Base-by-base conservation (phyloP, 2,113 vertebrate genomes). In the Etia nguti region DNA sequence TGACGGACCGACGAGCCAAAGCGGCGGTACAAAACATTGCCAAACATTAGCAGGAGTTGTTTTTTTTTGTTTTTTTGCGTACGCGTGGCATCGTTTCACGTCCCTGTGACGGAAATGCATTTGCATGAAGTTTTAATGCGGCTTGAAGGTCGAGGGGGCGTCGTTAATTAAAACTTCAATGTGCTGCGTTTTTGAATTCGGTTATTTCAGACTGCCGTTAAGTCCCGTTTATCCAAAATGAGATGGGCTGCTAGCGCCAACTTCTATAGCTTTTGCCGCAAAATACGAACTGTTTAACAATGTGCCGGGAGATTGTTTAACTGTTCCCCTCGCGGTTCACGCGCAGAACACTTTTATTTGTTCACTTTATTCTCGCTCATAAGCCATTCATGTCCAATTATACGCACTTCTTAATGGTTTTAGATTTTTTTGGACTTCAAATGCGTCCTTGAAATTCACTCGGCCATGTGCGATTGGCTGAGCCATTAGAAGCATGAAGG, bases 151-250 rank as follows among this genome's bases (percentile, higher is more conserved):
- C 88, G 85, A 24, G 41, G 38, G 89, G 80, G 77, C 90, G 88
- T 92, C 88, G 82, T 92, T 93, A 93, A 95, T 94, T 94, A 93
- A 93, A 94, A 92, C 89, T 93, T 94, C 93, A 86, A 94, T 93
- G 93, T 87, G 90, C 80, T 83, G 93, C 90, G 85, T 94, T 92
- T 91, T 90, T 87, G 31, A 90, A 94, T 94, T 94, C 87, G 90
- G 90, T 94, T 90, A 93, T 93, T 89, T 86, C 83, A 89, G 79
- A 84, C 87, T 90, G 88, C 89, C 75, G 81, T 92, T 88, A 91
- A 91, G 81, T 86, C 90, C 89, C 55, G 83, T 81, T 93, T 86
- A 88, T 92, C 89, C 91, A 85, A 68, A 87, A 91, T 83, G 85
- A 93, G 88, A 93, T 84, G 55, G 90, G 85, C 80, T 87, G 88